Evolutionary conservation across 2,797 vertebrate genomes (phyloP).

Genomic region (Platyrinchus mystaceus): DNA sequence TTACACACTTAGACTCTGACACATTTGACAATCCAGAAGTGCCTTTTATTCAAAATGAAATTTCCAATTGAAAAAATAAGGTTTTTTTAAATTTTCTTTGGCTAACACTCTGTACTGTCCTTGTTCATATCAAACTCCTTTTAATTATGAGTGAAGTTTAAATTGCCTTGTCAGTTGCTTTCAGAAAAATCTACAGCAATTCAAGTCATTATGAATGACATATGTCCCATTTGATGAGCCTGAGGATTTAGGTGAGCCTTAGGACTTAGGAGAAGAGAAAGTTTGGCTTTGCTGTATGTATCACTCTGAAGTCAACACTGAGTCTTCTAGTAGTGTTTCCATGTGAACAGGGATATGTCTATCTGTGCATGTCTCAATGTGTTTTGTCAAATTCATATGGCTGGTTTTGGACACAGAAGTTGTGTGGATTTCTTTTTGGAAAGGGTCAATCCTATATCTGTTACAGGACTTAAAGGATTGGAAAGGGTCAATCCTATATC

Average conservation of each 20-base stretch:
- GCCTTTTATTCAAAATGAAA: background rate
- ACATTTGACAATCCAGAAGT: background rate
- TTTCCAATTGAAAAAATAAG: background rate
- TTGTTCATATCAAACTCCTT: background rate
- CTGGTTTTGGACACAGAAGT: background rate
- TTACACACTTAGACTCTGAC: background rate
- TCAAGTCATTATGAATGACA: background rate
- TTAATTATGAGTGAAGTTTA: background rate
- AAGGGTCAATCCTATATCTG: background rate
- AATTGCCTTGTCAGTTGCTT: background rate
- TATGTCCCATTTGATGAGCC: background rate
- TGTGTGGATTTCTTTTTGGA: background rate
- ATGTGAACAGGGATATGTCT: background rate
- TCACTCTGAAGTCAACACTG: background rate
- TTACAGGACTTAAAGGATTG: background rate
- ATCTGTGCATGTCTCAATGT: background rate
- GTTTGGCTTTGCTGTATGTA: background rate
- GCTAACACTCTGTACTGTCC: background rate
- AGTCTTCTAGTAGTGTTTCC: background rate
- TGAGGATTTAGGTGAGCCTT: background rate
- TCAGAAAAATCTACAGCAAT: background rate
- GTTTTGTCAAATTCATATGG: background rate
- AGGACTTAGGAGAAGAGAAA: background rate
- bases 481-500: background rate
- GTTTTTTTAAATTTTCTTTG: background rate